These are phyloP conservation scores for Agapetus fuscipes DNA, from an alignment of 2,888 invertebrate species.

Conservation along the genomic window DNA sequence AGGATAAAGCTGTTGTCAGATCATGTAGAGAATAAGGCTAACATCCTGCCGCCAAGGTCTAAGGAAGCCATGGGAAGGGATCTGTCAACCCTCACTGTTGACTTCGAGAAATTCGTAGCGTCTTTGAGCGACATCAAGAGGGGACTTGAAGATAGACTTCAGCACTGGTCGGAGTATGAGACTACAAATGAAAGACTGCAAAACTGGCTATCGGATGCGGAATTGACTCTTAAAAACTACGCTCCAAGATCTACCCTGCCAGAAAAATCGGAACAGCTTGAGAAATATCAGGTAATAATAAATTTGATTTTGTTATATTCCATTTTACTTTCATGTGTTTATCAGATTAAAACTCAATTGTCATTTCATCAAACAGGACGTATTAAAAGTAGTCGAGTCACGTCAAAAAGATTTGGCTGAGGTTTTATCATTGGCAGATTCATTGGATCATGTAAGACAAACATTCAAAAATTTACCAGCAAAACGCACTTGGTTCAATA, in stretches of 20 bases:
- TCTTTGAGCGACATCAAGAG: slow-evolving; percentile 70
- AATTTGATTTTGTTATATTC: slow-evolving; percentile 8
- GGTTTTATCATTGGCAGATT: slow-evolving; percentile 64
- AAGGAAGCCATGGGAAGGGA: slow-evolving; percentile 80
- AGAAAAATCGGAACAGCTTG: slow-evolving; percentile 83
- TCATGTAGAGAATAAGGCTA: slow-evolving; percentile 59
- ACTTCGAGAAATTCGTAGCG: slow-evolving; percentile 71
- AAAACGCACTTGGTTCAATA: too few species aligned
- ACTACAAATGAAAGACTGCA: slow-evolving; percentile 71
- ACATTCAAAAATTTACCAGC: neutral
- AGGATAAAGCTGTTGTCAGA: slow-evolving; percentile 68
- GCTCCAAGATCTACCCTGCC: slow-evolving; percentile 73
- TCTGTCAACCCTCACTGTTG: slow-evolving; percentile 67
- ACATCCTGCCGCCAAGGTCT: slow-evolving; percentile 67
- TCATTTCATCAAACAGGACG: slow-evolving; percentile 53
- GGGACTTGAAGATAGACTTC: slow-evolving; percentile 71
- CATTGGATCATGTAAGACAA: slow-evolving; percentile 76
- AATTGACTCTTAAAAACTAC: slow-evolving; percentile 77
- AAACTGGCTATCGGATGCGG: slow-evolving; percentile 78
- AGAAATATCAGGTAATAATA: slow-evolving; percentile 71
- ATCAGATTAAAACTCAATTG: neutral
- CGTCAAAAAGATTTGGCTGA: slow-evolving; percentile 63
- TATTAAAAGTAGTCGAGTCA: slow-evolving; percentile 63
- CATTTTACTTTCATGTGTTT: slow-evolving; percentile 1
- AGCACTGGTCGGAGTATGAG: slow-evolving; percentile 90